Evolutionary conservation across 2,797 vertebrate species (phyloP).

Genomic region (Oreortyx pictus): DNA sequence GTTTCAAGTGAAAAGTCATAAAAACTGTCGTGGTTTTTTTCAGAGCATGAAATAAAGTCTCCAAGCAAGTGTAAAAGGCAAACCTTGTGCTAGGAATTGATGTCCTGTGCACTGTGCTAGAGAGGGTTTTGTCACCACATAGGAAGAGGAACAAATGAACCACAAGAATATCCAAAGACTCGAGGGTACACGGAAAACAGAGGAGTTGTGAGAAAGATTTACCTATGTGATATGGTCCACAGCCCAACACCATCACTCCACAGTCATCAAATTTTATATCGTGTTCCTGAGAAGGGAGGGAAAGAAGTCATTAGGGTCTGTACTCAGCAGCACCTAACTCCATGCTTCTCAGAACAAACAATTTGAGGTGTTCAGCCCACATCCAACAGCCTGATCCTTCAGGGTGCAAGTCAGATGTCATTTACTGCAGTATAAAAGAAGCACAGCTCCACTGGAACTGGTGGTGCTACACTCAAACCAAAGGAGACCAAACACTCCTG

Average conservation of each 20-base stretch:
- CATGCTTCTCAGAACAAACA: background rate
- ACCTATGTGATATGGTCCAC: conserved; percentile 97
- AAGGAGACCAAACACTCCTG: background rate
- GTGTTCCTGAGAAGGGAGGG: conserved; percentile 85
- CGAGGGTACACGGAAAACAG: background rate
- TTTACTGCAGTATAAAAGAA: background rate
- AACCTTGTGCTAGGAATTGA: conserved; percentile 4
- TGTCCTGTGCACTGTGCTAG: background rate
- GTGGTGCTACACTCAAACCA: background rate
- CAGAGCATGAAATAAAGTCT: background rate
- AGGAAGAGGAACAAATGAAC: conserved; percentile 25
- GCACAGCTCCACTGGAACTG: background rate
- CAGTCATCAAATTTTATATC: conserved; percentile 92
- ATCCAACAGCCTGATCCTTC: background rate
- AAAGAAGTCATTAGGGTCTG: conserved; percentile 7
- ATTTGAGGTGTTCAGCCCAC: background rate
- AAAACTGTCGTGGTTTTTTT: background rate
- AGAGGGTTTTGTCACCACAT: background rate
- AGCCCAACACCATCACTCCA: conserved; percentile 94
- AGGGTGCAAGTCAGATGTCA: background rate
- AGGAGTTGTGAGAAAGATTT: conserved; percentile 70
- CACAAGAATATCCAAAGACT: conserved; percentile 1
- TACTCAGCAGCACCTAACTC: background rate
- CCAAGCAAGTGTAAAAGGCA: conserved; percentile 13
- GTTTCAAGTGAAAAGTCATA: conserved; percentile 6